These are phyloP conservation scores for Sinohyriopsis cumingii DNA, from an alignment of 2,888 invertebrate species.

Conservation along the genomic window DNA sequence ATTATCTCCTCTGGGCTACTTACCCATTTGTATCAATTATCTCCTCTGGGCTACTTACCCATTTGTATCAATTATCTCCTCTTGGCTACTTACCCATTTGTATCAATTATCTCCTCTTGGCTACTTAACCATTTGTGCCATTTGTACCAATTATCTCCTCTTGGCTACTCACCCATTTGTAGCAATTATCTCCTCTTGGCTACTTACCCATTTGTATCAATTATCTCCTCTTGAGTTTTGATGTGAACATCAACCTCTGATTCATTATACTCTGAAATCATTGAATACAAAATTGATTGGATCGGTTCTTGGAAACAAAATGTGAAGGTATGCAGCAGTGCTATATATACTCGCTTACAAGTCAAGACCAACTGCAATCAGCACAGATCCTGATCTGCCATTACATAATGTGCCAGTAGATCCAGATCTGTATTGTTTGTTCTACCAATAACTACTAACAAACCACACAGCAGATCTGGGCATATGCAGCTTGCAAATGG, in stretches of 20 bases:
- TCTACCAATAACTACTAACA: no score
- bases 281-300: not conserved
- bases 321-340: no score
- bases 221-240: conserved; percentile 28
- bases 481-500: no score
- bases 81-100: conserved; percentile 21
- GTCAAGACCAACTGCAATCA: no score
- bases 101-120: not conserved
- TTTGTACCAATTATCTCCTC: conserved; percentile 1
- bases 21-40: conserved; percentile 28
- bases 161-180: conserved; percentile 19
- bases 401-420: no score
- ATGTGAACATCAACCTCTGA: conserved; percentile 26
- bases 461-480: no score
- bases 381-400: no score
- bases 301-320: no score
- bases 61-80: conserved; percentile 8
- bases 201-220: conserved; percentile 31
- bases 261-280: conserved; percentile 21
- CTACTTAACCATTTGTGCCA: conserved; percentile 28
- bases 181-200: conserved; percentile 2
- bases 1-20: not conserved
- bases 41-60: conserved; percentile 17
- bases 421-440: no score
- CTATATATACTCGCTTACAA: no score